Conservation (phyloP, 2,888 invertebrate genomes). For the Teleiodes luculella region DNA sequence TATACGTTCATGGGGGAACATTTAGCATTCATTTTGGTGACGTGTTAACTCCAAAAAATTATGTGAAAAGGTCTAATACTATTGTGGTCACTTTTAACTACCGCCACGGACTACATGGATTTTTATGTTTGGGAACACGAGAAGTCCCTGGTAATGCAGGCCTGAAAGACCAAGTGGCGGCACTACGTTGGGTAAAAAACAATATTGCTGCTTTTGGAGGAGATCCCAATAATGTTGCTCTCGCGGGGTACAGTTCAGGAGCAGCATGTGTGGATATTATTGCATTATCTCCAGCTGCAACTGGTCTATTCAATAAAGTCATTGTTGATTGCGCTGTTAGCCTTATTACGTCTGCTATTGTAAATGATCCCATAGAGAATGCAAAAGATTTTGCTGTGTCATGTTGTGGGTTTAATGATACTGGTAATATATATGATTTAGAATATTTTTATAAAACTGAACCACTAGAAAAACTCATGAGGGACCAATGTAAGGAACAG, state of each 20-base stretch:
- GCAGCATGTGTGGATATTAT: conserved; percentile 39
- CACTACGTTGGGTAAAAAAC: conserved; percentile 44
- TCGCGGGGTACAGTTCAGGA: conserved; percentile 43
- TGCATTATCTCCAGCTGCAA: conserved; percentile 34
- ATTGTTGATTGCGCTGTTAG: conserved; percentile 45
- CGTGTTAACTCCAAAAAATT: conserved; percentile 15
- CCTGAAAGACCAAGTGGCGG: conserved; percentile 43
- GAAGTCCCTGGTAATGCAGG: conserved; percentile 45
- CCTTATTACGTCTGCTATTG: conserved; percentile 19
- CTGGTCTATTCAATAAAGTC: conserved; percentile 40
- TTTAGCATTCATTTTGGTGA: conserved; percentile 30
- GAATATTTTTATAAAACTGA: conserved; percentile 42
- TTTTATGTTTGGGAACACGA: conserved; percentile 36
- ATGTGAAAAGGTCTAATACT: conserved; percentile 28
- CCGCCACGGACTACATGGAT: conserved; percentile 33
- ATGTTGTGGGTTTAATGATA: conserved; percentile 30
- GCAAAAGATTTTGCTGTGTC: conserved; percentile 35
- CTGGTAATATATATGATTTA: conserved; percentile 36
- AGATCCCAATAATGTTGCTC: conserved; percentile 44
- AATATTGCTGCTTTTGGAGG: conserved; percentile 48
- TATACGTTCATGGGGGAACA: conserved; percentile 37
- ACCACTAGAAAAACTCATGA: conserved; percentile 29
- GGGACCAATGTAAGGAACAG: neutral
- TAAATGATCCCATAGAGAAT: conserved; percentile 34
- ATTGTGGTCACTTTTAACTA: conserved; percentile 36